A percentile compares a stretch with the other conserved stretches of the same genome.
These are phyloP conservation scores for Narcine bancroftii DNA, from an alignment of 2,113 vertebrate species.

Conservation along the genomic window DNA sequence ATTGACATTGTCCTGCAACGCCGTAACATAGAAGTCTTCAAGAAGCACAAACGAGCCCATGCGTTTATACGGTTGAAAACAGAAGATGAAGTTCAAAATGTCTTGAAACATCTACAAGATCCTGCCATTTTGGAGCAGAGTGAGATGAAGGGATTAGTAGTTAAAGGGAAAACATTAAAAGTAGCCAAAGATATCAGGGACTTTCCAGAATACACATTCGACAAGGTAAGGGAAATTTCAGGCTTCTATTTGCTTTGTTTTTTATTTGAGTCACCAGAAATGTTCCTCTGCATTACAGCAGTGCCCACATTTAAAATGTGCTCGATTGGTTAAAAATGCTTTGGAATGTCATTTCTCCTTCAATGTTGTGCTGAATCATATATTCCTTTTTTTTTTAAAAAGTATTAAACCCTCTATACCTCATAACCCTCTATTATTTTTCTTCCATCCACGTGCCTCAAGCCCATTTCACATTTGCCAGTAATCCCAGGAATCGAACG, in stretches of 20 bases:
- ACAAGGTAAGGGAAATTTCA: neutral
- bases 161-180: constrained; percentile 42
- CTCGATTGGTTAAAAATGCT: too few species aligned
- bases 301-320: too few species aligned
- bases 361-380: too few species aligned
- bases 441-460: too few species aligned
- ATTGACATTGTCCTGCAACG: constrained; percentile 29
- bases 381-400: too few species aligned
- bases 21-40: constrained; percentile 40
- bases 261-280: neutral
- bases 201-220: neutral
- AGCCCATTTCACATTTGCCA: too few species aligned
- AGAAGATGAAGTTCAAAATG: neutral
- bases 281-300: too few species aligned
- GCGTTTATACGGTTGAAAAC: constrained; percentile 37
- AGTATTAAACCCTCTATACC: too few species aligned
- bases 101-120: constrained; percentile 41
- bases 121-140: constrained; percentile 42
- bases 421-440: too few species aligned
- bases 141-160: constrained; percentile 41
- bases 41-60: constrained; percentile 30
- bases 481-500: too few species aligned
- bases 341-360: too few species aligned
- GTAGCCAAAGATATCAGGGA: constrained; percentile 19
- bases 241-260: neutral